A percentile compares a stretch with the other conserved stretches of the same genome.
Evolutionary conservation across 2,888 invertebrate species (phyloP).

Genomic region (Stegophylla sp.): DNA sequence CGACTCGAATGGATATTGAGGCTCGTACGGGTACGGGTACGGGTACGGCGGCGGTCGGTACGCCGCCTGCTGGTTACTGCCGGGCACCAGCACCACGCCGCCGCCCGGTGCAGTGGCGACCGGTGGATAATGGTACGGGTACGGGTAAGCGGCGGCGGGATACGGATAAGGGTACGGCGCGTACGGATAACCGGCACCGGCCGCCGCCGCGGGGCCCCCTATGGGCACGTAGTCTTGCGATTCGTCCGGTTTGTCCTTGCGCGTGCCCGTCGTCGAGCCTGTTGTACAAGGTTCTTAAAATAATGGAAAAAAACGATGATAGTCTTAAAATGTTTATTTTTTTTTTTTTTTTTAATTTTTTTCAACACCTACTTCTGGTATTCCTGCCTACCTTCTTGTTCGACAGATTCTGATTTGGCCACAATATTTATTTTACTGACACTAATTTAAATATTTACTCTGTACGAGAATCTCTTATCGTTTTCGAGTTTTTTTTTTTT

Average conservation of each 20-base stretch:
- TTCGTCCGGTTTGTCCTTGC: constrained; percentile 52
- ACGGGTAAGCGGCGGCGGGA: no score
- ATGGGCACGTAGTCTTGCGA: constrained; percentile 41
- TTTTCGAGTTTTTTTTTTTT: no score
- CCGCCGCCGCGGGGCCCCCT: background rate
- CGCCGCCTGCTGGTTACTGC: background rate
- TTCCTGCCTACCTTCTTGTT: no score
- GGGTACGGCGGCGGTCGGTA: constrained; percentile 8
- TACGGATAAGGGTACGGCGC: constrained; percentile 23
- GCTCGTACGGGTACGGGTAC: constrained; percentile 31
- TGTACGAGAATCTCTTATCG: no score
- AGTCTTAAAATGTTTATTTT: background rate
- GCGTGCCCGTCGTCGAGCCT: constrained; percentile 53
- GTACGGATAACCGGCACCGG: constrained; percentile 38
- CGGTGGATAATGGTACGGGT: constrained; percentile 18
- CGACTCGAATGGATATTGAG: background rate
- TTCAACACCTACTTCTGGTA: no score
- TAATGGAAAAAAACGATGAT: constrained; percentile 34
- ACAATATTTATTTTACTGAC: no score
- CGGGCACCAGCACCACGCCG: background rate
- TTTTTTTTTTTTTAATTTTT: background rate
- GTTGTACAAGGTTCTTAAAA: constrained; percentile 56
- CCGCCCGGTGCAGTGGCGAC: background rate
- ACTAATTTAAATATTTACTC: no score
- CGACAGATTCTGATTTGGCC: no score